phyloP scores from a whole-genome alignment of 2,797 vertebrate species.

The Semotilus atromaculatus region DNA sequence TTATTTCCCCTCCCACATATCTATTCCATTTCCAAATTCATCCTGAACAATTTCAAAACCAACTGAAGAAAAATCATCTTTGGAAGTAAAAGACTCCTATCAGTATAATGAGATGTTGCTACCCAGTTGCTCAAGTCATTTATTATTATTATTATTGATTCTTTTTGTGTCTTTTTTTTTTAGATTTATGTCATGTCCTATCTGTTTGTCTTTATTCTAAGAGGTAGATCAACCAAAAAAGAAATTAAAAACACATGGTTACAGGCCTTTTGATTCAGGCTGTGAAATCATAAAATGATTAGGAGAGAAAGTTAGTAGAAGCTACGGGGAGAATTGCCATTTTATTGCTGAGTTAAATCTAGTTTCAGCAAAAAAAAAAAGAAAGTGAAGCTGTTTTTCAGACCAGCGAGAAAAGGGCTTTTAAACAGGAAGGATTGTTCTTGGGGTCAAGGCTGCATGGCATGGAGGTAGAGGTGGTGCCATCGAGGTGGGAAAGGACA shows the following conservation, averaged over 20 bases:
- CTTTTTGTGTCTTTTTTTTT: constrained; percentile 68
- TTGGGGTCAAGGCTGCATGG: constrained; percentile 48
- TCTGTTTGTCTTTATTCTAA: constrained; percentile 83
- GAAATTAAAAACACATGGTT: constrained; percentile 77
- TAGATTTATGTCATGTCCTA: constrained; percentile 69
- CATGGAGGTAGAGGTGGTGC: constrained; percentile 51
- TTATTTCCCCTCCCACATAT: constrained; percentile 63
- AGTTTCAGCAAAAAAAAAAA: neutral
- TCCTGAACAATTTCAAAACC: constrained; percentile 68
- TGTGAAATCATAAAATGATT: constrained; percentile 62
- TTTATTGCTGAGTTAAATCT: constrained; percentile 45
- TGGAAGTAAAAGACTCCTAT: constrained; percentile 80
- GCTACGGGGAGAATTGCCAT: constrained; percentile 33
- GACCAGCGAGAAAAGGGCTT: constrained; percentile 13
- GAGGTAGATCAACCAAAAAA: constrained; percentile 95
- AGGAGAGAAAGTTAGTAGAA: constrained; percentile 56
- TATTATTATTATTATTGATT: constrained; percentile 65
- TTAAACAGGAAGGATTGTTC: constrained; percentile 25
- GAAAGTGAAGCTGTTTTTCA: constrained; percentile 14
- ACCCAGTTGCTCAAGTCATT: constrained; percentile 81
- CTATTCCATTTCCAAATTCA: constrained; percentile 70
- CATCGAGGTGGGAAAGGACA: constrained; percentile 44
- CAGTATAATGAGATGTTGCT: constrained; percentile 89
- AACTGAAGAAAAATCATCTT: constrained; percentile 78
- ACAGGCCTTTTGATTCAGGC: constrained; percentile 71